Evolutionary conservation across 37 sponge, comb jelly and placozoan species (phyloP).

Genomic region (Axinella damicornis): DNA sequence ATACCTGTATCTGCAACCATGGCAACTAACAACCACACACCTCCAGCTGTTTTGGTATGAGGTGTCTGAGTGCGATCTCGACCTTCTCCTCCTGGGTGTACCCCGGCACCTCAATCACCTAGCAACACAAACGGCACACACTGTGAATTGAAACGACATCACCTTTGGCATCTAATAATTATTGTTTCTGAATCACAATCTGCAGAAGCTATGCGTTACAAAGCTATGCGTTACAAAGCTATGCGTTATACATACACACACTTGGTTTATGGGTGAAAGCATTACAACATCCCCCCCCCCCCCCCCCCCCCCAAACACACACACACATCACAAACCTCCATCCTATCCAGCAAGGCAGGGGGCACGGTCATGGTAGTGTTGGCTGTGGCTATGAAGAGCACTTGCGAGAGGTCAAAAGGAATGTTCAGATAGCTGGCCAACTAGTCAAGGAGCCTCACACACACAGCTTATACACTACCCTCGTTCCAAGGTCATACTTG

Average conservation of each 20-base stretch:
- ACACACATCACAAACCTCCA: slow-evolving; percentile 92
- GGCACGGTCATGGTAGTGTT: slow-evolving; percentile 86
- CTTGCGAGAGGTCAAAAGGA: slow-evolving; percentile 90
- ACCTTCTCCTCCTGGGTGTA: slow-evolving; percentile 92
- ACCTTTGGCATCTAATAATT: too few relatives aligned
- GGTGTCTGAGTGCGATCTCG: slow-evolving; percentile 81
- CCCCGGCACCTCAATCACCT: slow-evolving; percentile 85
- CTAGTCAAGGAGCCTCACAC: neutral
- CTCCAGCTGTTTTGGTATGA: slow-evolving; percentile 85
- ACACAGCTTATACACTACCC: slow-evolving; percentile 4
- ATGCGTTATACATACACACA: too few relatives aligned
- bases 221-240: too few relatives aligned
- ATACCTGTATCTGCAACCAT: too few relatives aligned
- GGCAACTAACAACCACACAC: slow-evolving; percentile 22
- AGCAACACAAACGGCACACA: too few relatives aligned
- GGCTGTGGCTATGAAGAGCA: slow-evolving; percentile 92
- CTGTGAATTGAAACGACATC: too few relatives aligned
- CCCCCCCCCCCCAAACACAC: too few relatives aligned
- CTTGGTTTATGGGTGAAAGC: too few relatives aligned
- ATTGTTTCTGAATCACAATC: too few relatives aligned
- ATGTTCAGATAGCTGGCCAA: slow-evolving; percentile 69
- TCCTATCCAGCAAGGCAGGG: slow-evolving; percentile 79
- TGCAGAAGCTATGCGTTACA: too few relatives aligned
- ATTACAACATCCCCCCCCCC: too few relatives aligned
- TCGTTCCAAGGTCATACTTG: too few relatives aligned